phyloP scores from a whole-genome alignment of 2,113 vertebrate species.

The Callaeas wilsoni region DNA sequence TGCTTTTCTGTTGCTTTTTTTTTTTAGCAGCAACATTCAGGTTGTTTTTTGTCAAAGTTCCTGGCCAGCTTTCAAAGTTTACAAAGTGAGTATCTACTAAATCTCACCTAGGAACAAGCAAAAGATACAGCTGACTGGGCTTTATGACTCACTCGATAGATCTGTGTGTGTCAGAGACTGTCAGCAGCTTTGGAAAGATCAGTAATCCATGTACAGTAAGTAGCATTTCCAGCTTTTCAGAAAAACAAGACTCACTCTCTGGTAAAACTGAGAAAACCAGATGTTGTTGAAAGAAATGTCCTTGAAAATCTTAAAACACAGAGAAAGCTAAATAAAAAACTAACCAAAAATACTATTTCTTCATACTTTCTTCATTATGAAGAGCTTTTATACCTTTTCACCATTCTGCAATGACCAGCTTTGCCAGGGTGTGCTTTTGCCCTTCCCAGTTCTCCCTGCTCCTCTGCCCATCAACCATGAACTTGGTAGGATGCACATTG shows the following conservation, averaged over 20 bases:
- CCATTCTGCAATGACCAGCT: background rate
- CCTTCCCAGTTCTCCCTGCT: background rate
- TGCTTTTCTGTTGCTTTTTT: background rate
- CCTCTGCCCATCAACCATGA: background rate
- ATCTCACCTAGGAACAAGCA: background rate
- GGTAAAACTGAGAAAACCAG: constrained; percentile 17
- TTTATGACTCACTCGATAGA: background rate
- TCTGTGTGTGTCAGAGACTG: background rate
- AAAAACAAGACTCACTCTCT: constrained; percentile 13
- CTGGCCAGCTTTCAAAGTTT: background rate
- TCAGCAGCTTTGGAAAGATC: constrained; percentile 9
- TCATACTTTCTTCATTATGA: background rate
- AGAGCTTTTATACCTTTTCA: background rate
- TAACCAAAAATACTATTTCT: background rate
- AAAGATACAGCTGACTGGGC: background rate
- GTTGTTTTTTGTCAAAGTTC: background rate
- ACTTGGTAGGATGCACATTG: background rate
- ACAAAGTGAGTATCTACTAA: background rate
- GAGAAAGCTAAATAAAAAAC: background rate
- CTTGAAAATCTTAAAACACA: constrained; percentile 1
- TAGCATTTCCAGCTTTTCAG: constrained; percentile 32
- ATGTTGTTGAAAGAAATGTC: background rate
- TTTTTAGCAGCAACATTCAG: background rate
- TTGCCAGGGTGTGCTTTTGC: background rate
- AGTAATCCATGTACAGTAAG: constrained; percentile 3